A percentile compares a stretch with the other conserved stretches of the same genome.
Conservation (phyloP, 2,888 invertebrate genomes). For the Cancer borealis region DNA sequence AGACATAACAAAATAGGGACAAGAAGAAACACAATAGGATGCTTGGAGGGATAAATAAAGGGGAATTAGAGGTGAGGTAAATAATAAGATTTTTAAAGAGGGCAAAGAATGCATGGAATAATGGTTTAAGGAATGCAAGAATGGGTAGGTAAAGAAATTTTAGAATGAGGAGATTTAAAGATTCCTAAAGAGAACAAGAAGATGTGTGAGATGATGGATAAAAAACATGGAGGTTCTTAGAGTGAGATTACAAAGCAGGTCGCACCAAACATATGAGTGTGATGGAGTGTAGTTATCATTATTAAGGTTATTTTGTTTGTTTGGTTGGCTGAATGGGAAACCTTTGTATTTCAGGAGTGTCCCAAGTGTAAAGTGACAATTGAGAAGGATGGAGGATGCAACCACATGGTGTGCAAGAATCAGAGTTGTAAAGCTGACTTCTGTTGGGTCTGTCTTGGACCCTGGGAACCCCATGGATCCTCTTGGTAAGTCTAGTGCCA, state of each 20-base stretch:
- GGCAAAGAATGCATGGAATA: too few species aligned
- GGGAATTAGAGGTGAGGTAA: too few species aligned
- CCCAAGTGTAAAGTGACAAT: conserved; percentile 98
- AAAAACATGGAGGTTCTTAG: too few species aligned
- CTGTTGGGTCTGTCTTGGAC: conserved; percentile 99
- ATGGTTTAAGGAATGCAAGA: too few species aligned
- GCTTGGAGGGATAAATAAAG: too few species aligned
- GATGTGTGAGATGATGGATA: too few species aligned
- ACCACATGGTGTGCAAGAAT: conserved; percentile 99
- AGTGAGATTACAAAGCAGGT: not conserved
- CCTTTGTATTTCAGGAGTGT: conserved; percentile 82
- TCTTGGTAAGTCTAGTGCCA: conserved; percentile 85
- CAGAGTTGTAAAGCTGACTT: conserved; percentile 98
- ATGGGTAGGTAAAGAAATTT: too few species aligned
- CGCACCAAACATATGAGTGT: not conserved
- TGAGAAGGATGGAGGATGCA: conserved; percentile 98
- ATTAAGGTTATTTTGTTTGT: not conserved
- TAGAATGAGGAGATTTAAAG: too few species aligned
- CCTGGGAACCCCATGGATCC: conserved; percentile 99
- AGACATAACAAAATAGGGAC: too few species aligned
- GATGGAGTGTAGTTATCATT: not conserved
- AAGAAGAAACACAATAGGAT: too few species aligned
- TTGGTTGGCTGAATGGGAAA: not conserved
- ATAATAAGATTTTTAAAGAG: too few species aligned
- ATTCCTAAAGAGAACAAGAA: too few species aligned